Evolutionary conservation across 2,888 invertebrate genomes (phyloP), one percentile per base, ranked within the genome.

Genomic region (Eupithecia abbreviata): DNA sequence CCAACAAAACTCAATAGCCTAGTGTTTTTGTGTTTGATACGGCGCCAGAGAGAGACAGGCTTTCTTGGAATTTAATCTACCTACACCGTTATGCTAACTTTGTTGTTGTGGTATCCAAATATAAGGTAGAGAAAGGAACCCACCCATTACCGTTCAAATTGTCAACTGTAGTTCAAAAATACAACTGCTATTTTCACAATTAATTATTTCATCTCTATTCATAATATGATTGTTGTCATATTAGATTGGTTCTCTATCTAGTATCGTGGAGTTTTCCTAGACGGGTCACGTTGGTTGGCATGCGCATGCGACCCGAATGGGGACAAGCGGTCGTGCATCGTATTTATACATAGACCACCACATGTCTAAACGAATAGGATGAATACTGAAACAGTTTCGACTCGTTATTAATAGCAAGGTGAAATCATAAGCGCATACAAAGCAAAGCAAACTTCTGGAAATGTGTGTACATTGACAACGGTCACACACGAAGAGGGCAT

Each of bases 221-320:
- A 42, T 15, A 41, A 15, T 66, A 66, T 65, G 2, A 55, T 55
- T 65, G 41, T 65, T 65, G 13, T 41, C 41, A 65, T 65, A 12
- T 65, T 65, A 12, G 13, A 66, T 42, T 15, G 6, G 41, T 9
- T 10, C 41, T 30, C 69, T 55, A 47, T 66, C 62, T 72, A 65
- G 47, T 15, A 78, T 71, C 69, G 62, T 66, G 81, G 76, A 83
- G 79, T 84, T 84, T 86, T 83, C 82, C 85, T 80, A 80, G 69
- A 74, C 71, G 55, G 79, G 83, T 88, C 88, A 88, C 88, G 88
- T 88, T 87, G 84, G 88, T 88, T 87, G 84, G 71, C 15, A 47
- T 79, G 66, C 85, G 72, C 86, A 85, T 85, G 86, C 76, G 47
- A 75, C 74, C 77, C 73, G 79, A 86, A 84, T 79, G 82, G 82